These are phyloP conservation scores for Diplazon laetatorius DNA, from an alignment of 2,888 invertebrate species.

Conservation along the genomic window DNA sequence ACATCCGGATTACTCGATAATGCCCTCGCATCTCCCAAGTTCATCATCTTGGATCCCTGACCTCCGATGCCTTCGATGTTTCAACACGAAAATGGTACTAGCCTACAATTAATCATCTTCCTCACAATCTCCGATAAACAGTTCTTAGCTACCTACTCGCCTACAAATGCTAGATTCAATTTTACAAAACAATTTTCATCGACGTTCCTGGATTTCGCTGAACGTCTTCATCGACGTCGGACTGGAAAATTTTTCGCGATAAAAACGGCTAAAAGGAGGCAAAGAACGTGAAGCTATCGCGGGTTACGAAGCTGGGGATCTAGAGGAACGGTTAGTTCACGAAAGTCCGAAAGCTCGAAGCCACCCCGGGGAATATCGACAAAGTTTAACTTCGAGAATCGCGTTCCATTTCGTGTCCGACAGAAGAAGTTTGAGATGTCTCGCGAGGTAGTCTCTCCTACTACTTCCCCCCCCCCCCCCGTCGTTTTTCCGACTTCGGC, in stretches of 20 bases:
- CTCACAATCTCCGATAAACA: background rate
- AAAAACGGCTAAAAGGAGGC: background rate
- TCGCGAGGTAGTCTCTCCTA: background rate
- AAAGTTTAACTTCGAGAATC: slow-evolving; percentile 1
- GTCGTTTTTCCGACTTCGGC: slow-evolving; percentile 17
- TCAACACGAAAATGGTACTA: no score
- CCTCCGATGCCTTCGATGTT: no score
- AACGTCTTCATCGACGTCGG: no score
- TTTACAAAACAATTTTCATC: no score
- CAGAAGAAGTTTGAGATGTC: background rate
- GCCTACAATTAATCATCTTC: no score
- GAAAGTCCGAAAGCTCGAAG: background rate
- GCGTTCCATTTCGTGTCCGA: background rate
- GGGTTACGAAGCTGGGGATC: background rate
- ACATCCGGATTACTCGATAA: slow-evolving; percentile 70
- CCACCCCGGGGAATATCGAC: background rate
- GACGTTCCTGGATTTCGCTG: no score
- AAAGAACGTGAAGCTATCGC: background rate
- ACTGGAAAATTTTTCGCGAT: background rate
- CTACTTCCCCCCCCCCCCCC: no score
- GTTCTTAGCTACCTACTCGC: no score
- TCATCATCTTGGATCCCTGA: slow-evolving; percentile 12
- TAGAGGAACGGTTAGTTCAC: background rate
- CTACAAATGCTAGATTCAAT: no score
- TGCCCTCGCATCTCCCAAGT: slow-evolving; percentile 59